Conservation (phyloP, 2,888 invertebrate species). For the Plusia festucae region DNA sequence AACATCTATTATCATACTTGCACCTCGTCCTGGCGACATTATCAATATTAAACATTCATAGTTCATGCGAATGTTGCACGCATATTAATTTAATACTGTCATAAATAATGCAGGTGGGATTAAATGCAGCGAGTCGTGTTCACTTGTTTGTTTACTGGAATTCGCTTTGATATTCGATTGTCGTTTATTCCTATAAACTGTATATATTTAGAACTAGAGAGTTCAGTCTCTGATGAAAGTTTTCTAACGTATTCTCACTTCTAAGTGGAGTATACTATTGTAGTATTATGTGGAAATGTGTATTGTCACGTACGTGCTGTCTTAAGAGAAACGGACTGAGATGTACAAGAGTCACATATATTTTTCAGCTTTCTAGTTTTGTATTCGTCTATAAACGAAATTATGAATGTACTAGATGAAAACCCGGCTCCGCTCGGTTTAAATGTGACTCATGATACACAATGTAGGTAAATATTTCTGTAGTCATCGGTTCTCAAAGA, state of each 20-base stretch:
- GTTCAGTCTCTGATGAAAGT: not conserved
- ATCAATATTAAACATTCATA: conserved; percentile 58
- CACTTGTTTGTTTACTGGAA: conserved; percentile 30
- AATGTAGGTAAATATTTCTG: too few relatives aligned
- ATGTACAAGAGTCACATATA: not conserved
- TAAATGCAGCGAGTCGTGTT: conserved; percentile 34
- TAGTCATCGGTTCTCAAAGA: too few relatives aligned
- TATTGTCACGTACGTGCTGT: conserved; percentile 4
- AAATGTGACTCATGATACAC: too few relatives aligned
- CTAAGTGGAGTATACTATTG: not conserved
- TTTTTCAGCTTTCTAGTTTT: not conserved
- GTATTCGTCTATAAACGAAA: not conserved
- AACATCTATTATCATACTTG: conserved; percentile 38
- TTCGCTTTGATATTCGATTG: conserved; percentile 21
- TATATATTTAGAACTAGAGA: not conserved
- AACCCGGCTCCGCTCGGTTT: too few relatives aligned
- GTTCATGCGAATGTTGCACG: conserved; percentile 45
- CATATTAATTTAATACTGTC: conserved; percentile 56
- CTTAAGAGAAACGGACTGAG: too few relatives aligned
- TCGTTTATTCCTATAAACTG: not conserved
- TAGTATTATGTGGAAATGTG: not conserved
- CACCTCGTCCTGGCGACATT: conserved; percentile 23
- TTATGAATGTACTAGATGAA: too few relatives aligned
- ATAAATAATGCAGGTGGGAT: conserved; percentile 52
- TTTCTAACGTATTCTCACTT: conserved; percentile 26